Evolutionary conservation across 2,797 vertebrate species (phyloP).

Genomic region (Platalea minor): DNA sequence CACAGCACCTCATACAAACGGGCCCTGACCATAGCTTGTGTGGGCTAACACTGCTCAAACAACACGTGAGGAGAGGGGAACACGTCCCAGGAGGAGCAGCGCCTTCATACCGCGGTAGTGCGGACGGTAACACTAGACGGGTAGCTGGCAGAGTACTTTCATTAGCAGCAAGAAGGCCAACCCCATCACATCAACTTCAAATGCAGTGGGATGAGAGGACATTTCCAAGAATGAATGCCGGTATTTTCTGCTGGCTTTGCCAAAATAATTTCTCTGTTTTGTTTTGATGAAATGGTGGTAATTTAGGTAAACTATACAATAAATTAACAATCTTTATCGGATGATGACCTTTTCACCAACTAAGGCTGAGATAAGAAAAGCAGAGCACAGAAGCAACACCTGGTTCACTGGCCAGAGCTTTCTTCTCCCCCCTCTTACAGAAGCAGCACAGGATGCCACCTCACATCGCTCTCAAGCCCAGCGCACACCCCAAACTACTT

Average conservation of each 20-base stretch:
- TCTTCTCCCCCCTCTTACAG: too few relatives aligned
- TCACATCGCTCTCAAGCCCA: rapidly evolving
- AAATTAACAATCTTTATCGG: neutral
- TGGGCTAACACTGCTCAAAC: neutral
- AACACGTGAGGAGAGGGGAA: neutral
- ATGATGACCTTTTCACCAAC: neutral
- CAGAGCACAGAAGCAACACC: neutral
- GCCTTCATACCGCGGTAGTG: rapidly evolving
- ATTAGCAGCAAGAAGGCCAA: neutral
- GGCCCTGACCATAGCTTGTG: neutral
- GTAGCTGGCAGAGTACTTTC: neutral
- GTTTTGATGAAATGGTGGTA: neutral
- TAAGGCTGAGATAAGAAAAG: neutral
- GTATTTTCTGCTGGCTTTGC: neutral
- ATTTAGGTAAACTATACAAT: neutral
- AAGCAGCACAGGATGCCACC: neutral
- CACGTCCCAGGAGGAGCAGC: neutral
- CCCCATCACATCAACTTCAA: neutral
- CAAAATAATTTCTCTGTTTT: neutral
- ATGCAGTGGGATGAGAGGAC: rapidly evolving
- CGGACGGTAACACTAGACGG: neutral
- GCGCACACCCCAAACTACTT: too few relatives aligned
- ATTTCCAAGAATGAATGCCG: neutral
- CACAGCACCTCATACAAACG: neutral
- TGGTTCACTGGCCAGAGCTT: too few relatives aligned